Evolutionary conservation across 2,797 vertebrate species (phyloP), one percentile per base, ranked within the genome.

Genomic region (Spheniscus humboldti): DNA sequence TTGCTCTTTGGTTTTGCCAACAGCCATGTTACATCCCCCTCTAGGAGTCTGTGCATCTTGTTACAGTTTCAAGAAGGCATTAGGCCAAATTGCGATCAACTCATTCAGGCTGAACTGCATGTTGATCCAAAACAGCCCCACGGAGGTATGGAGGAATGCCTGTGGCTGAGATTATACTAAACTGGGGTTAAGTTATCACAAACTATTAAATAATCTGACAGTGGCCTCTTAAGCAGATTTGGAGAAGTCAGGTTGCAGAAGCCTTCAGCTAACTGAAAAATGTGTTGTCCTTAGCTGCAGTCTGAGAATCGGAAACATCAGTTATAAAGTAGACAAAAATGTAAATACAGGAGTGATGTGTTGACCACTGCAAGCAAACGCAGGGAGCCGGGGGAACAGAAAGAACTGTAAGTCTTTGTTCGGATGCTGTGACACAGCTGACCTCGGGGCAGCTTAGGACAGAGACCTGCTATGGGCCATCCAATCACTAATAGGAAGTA

Each of bases 351-450:
- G 45, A 91, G 56, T 0, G 0, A 88, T 50, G 41, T 43, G 60
- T 47, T 92, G 85, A 84, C 53, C 69, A 73, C 68, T 66, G 64
- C 48, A 86, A 47, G 35, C 53, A 88, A 94, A 94, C 4, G 5
- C 43, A 47, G 24, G 72, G 85, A 94, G 41, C n/a, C 85, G 72
- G 45, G 73, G 76, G 68, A 94, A 55, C 33, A 84, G 85, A 57
- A 90, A 92, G 87, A 88, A 96, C 85, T 90, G 78, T 79, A 82
- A 73, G 48, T 30, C 85, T 94, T 93, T 96, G 87, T 92, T 92
- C 37, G 3, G 86, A 69, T 75, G 57, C 53, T 90, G 57, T 94
- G 94, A 92, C 85, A 91, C 30, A 39, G 33, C 16, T 6, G 27
- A 74, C 85, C 74, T 84, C 5, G 1, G 41, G 31, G 33, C 69